A percentile compares a stretch with the other conserved stretches of the same genome.
Conservation (phyloP, 2,888 invertebrate species). For the Sympetrum striolatum region DNA sequence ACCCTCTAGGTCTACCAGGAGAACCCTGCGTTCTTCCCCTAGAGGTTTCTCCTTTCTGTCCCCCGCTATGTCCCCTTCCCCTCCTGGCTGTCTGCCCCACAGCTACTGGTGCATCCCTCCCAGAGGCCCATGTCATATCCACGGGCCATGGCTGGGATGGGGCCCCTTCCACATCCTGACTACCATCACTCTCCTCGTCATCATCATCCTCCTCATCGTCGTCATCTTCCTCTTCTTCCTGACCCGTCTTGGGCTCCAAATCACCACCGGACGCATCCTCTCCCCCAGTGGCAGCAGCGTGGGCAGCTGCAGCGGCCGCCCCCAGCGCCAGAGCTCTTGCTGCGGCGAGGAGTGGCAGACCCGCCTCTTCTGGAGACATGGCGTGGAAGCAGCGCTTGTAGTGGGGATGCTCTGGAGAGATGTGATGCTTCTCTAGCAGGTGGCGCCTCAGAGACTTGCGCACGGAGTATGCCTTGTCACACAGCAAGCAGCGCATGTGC, state of each 20-base stretch:
- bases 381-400: slow-evolving; percentile 47
- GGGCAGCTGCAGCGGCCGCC: slow-evolving; percentile 13
- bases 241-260: neutral
- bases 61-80: neutral
- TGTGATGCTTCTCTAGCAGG: slow-evolving; percentile 60
- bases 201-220: slow-evolving; percentile 26
- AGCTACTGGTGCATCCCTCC: neutral
- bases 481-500: slow-evolving; percentile 63
- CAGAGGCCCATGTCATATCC: slow-evolving; percentile 15
- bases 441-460: slow-evolving; percentile 62
- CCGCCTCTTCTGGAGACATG: slow-evolving; percentile 51
- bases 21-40: neutral
- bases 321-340: slow-evolving; percentile 30
- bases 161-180: slow-evolving; percentile 9
- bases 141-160: slow-evolving; percentile 19
- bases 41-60: neutral
- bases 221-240: slow-evolving; percentile 24
- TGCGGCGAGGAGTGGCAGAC: slow-evolving; percentile 50
- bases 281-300: slow-evolving; percentile 9
- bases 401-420: slow-evolving; percentile 45
- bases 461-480: slow-evolving; percentile 62
- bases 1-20: slow-evolving; percentile 17
- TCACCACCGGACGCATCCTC: neutral
- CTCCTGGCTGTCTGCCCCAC: neutral
- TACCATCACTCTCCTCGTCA: slow-evolving; percentile 38